phyloP scores from a whole-genome alignment of 2,797 vertebrate species.

The Poeciliopsis infans region DNA sequence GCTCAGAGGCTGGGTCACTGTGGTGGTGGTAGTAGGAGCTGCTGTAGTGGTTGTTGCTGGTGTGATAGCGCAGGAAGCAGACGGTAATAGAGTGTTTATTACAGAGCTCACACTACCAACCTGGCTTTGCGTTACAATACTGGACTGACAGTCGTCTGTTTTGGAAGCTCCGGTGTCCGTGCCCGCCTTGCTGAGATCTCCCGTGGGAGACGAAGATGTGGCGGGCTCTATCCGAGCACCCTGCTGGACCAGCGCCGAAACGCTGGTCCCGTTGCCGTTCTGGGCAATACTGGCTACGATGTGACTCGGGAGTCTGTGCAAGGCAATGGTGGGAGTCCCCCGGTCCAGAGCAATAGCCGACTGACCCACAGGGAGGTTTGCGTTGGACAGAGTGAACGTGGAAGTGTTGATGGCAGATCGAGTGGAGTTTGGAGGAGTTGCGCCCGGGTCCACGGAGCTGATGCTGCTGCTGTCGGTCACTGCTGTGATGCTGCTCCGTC shows the following conservation, averaged over 20 bases:
- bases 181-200: constrained; percentile 65
- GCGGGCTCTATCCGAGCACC: constrained; percentile 58
- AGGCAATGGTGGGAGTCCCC: constrained; percentile 81
- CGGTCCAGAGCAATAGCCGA: constrained; percentile 76
- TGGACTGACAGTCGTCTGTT: constrained; percentile 74
- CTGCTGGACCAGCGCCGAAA: constrained; percentile 77
- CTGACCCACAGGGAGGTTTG: constrained; percentile 70
- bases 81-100: constrained; percentile 62
- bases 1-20: constrained; percentile 61
- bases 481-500: constrained; percentile 66
- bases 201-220: constrained; percentile 59
- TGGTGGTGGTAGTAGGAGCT: constrained; percentile 42
- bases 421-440: constrained; percentile 54
- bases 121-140: constrained; percentile 74
- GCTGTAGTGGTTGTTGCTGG: constrained; percentile 50
- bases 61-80: constrained; percentile 53
- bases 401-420: constrained; percentile 66
- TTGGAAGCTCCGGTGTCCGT: constrained; percentile 68
- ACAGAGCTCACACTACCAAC: constrained; percentile 69
- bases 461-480: constrained; percentile 36
- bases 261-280: constrained; percentile 82
- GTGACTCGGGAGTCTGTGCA: constrained; percentile 82
- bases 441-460: constrained; percentile 30
- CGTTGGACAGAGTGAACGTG: constrained; percentile 74
- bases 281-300: constrained; percentile 83